Evolutionary conservation across 2,113 vertebrate species (phyloP), one percentile per base, ranked within the genome.

Genomic region (Budorcas taxicolor): DNA sequence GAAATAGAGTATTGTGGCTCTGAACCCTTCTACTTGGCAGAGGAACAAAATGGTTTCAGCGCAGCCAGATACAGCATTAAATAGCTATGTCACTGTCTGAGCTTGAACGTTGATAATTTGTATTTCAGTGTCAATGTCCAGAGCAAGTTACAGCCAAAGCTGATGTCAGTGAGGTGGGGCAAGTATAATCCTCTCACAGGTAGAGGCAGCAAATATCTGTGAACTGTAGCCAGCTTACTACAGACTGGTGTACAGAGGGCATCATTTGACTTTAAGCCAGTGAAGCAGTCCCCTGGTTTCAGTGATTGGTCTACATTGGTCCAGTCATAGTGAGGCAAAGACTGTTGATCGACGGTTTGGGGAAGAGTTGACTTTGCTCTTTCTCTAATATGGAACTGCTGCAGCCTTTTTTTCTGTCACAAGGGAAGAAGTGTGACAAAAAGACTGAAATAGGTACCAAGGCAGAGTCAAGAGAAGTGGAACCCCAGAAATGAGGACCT

Each of bases 231-330:
- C 78, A 50, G 9, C 47, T 71, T 57, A 2, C 47, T 2, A 6
- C 13, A 14, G 27, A 43, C 1, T 10, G 16, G 12, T 7, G 14
- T 1, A 19, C 0, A 0, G 40, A 43, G 47, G 52, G 21, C 29
- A 12, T 64, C 33, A 40, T 45, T 86, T 55, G 81, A 81, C 31
- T 25, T 29, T 67, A 57, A 60, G 40, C 47, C 10, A 1, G 25
- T 6, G 25, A 16, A 21, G 9, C 50, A 19, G 31, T 64, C 21
- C 13, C 15, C 31, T 23, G 47, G 27, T 25, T 53, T 76, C 67
- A 33, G 71, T 0, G 9, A 53, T 10, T 50, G 43, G 33, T 87
- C 47, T 17, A 27, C 2, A 0, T 1, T 43, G 29, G 47, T 67
- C 43, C 27, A 23, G 33, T 31, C 31, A 31, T 5, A 57, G 14